These are phyloP conservation scores for Campoletis raptor DNA, from an alignment of 2,888 invertebrate species.

Conservation along the genomic window DNA sequence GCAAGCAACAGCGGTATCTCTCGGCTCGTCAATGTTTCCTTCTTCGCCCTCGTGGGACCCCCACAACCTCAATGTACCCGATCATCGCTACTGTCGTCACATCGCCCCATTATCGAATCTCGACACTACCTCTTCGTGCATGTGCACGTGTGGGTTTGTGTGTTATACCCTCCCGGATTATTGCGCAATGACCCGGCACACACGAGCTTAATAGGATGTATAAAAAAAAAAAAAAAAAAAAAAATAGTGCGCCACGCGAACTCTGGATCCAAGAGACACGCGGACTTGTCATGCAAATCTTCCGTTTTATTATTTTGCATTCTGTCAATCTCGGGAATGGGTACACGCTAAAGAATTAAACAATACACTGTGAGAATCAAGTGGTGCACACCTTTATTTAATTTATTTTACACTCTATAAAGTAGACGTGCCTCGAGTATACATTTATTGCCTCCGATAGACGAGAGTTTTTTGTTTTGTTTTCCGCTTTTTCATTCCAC, in stretches of 20 bases:
- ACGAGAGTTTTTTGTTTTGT: not conserved
- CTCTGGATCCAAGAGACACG: slow-evolving; percentile 36
- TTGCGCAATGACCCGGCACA: slow-evolving; percentile 64
- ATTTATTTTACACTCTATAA: not conserved
- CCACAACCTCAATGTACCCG: slow-evolving; percentile 36
- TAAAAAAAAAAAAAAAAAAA: slow-evolving; percentile 41
- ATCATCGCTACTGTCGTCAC: slow-evolving; percentile 56
- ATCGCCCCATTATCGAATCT: slow-evolving; percentile 44
- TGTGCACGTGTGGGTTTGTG: not conserved
- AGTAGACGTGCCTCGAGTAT: not conserved
- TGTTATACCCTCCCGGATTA: slow-evolving; percentile 52
- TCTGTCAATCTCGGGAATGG: not conserved
- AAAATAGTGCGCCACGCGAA: slow-evolving; percentile 38
- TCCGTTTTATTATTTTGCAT: slow-evolving; percentile 19
- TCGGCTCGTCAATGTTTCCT: slow-evolving; percentile 45
- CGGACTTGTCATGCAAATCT: slow-evolving; percentile 30
- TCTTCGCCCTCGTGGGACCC: slow-evolving; percentile 45
- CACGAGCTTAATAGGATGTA: slow-evolving; percentile 62
- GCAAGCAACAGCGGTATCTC: slow-evolving; percentile 23
- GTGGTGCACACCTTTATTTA: not conserved
- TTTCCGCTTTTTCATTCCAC: not conserved
- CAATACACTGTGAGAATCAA: not conserved
- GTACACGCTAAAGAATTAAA: not conserved
- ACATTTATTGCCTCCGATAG: not conserved
- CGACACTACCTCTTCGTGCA: slow-evolving; percentile 32